These are phyloP conservation scores for Macaca nemestrina DNA, from an alignment of 2,113 vertebrate genomes.

Conservation along the genomic window DNA sequence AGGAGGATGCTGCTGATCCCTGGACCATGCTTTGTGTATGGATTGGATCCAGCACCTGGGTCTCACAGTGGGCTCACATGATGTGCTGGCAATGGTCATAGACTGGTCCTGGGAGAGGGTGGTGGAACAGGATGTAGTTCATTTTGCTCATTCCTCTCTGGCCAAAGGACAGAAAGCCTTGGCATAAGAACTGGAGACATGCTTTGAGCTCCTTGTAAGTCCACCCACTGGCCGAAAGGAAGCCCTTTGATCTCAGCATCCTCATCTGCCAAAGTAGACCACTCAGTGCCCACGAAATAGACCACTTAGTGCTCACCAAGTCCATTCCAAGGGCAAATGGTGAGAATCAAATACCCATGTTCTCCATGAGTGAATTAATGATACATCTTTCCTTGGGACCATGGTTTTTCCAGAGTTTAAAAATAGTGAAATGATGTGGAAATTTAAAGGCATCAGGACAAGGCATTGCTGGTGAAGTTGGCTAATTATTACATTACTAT, in stretches of 20 bases:
- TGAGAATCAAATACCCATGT: neutral
- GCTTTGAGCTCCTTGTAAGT: no score
- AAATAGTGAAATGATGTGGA: neutral
- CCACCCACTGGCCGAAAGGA: neutral
- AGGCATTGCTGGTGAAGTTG: neutral
- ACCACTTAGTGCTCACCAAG: rapidly evolving
- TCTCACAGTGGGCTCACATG: rapidly evolving
- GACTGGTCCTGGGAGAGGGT: neutral
- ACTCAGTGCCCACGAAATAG: rapidly evolving
- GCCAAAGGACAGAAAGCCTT: neutral
- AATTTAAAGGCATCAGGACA: neutral
- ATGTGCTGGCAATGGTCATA: rapidly evolving
- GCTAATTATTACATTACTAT: no score
- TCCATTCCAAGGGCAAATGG: neutral
- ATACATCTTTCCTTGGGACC: neutral
- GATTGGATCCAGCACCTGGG: no score
- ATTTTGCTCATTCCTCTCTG: neutral
- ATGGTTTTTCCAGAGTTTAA: neutral
- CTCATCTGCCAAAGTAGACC: neutral
- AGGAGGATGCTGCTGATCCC: neutral
- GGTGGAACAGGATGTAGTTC: rapidly evolving
- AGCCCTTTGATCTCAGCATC: neutral
- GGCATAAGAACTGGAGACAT: no score
- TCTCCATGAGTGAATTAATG: neutral
- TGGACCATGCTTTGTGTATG: rapidly evolving